A percentile compares a stretch with the other conserved stretches of the same genome.
These are phyloP conservation scores for Eupsilia transversa DNA, from an alignment of 2,888 invertebrate genomes.

Conservation along the genomic window DNA sequence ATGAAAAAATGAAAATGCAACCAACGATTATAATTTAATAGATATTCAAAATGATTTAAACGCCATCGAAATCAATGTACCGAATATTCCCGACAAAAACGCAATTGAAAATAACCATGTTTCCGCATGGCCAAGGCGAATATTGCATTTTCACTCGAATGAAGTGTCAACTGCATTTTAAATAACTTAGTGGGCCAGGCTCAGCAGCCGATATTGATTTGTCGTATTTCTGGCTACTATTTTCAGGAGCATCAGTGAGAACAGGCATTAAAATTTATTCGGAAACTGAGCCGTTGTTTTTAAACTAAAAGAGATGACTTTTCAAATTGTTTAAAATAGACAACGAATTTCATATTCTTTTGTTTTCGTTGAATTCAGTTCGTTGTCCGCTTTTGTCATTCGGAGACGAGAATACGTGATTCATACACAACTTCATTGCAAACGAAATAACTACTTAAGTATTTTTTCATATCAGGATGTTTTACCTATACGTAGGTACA, in stretches of 20 bases:
- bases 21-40: slow-evolving; percentile 64
- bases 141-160: slow-evolving; percentile 88
- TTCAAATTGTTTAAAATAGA: slow-evolving; percentile 43
- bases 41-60: slow-evolving; percentile 72
- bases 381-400: slow-evolving; percentile 16
- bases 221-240: slow-evolving; percentile 75
- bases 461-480: background rate
- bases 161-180: slow-evolving; percentile 89
- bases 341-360: slow-evolving; percentile 16
- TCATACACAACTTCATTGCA: slow-evolving; percentile 13
- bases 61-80: slow-evolving; percentile 71
- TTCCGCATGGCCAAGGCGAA: slow-evolving; percentile 86
- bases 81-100: slow-evolving; percentile 74
- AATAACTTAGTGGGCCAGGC: slow-evolving; percentile 85
- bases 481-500: background rate
- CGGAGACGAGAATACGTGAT: background rate
- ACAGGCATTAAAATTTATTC: slow-evolving; percentile 49
- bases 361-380: slow-evolving; percentile 27
- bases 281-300: slow-evolving; percentile 29
- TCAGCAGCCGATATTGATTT: slow-evolving; percentile 80
- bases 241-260: slow-evolving; percentile 50
- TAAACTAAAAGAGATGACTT: slow-evolving; percentile 30
- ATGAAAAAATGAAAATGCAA: slow-evolving; percentile 41
- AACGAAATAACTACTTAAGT: slow-evolving; percentile 1
- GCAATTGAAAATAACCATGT: slow-evolving; percentile 84